These are phyloP conservation scores for Uria aalge DNA, from an alignment of 2,113 vertebrate genomes.

Conservation along the genomic window DNA sequence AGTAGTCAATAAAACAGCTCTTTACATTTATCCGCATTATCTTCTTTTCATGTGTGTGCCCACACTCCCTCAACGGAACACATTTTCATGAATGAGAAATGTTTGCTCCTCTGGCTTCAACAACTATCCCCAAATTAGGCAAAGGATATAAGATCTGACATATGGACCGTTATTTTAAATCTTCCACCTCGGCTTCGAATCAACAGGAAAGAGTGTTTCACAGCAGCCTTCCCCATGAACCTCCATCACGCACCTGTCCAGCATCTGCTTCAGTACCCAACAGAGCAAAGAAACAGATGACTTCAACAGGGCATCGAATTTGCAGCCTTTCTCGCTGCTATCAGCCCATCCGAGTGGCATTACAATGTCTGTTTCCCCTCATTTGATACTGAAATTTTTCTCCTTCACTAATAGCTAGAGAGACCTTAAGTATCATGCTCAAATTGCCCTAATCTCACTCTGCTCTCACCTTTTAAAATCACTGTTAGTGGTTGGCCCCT, in stretches of 20 bases:
- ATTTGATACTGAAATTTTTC: neutral
- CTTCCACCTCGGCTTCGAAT: neutral
- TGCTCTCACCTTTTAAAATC: conserved; percentile 56
- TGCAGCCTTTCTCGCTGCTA: neutral
- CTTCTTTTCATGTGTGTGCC: neutral
- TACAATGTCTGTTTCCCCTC: neutral
- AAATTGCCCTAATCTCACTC: conserved; percentile 24
- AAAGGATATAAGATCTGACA: neutral
- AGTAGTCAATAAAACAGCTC: neutral
- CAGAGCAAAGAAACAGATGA: neutral
- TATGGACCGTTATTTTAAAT: neutral
- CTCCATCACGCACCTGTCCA: neutral
- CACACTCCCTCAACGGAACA: neutral
- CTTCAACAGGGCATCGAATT: neutral
- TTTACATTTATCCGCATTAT: neutral
- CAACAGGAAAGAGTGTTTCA: neutral
- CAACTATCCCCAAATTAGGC: neutral
- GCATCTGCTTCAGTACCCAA: conserved; percentile 31
- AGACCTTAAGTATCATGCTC: conserved; percentile 20
- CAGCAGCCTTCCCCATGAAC: neutral
- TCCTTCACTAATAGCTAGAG: neutral
- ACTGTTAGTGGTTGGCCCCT: conserved; percentile 32
- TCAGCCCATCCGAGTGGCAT: neutral
- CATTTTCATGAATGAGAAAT: neutral
- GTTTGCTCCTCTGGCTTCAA: neutral